Evolutionary conservation across 2,888 invertebrate genomes (phyloP), one percentile per base, ranked within the genome.

Genomic region (Trichopria drosophilae): DNA sequence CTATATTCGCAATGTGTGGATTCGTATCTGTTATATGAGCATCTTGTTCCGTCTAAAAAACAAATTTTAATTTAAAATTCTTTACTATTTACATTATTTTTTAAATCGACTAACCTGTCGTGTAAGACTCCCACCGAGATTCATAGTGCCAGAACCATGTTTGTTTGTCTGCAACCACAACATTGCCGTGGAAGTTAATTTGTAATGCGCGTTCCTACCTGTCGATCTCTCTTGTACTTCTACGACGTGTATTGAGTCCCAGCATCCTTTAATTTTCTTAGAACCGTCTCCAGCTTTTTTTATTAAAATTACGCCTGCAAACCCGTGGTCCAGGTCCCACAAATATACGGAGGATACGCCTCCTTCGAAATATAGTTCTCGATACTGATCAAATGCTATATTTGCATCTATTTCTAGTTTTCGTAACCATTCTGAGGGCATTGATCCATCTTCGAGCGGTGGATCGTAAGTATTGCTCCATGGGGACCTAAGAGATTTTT

Each of bases 381-480:
- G 86, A 76, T 99, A 99, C 72, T 95, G 94, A 77, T 98, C 97
- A 75, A 99, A 99, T 10, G 98, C 99, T 73, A 91, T 87, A 78
- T 99, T 99, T 1, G 97, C 98, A 73, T 99, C 98, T 53, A 98
- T 84, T 81, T 99, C 99, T 64, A 99, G 78, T 76, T 93, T 93
- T 55, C 99, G 82, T 66, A 99, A 80, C 65, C 91, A 85, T 69
- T 99, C 98, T 12, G 98, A 96, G 10, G 99, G 99, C 90, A 97
- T 90, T 12, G 96, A 93, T 2, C 98, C 99, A 80, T 99, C 99
- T 76, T 98, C 97, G 60, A 99, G 78, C 0, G 95, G 93, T 12
- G 99, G 99, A 76, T 97, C 94, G 69, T 99, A 99, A 1, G 90
- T 90, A 77, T 99, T 99, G 61, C 96, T 97, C 98, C 98, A 98